Base-by-base conservation (phyloP, 2,113 vertebrate species). In the Cyanoliseus patagonus region DNA sequence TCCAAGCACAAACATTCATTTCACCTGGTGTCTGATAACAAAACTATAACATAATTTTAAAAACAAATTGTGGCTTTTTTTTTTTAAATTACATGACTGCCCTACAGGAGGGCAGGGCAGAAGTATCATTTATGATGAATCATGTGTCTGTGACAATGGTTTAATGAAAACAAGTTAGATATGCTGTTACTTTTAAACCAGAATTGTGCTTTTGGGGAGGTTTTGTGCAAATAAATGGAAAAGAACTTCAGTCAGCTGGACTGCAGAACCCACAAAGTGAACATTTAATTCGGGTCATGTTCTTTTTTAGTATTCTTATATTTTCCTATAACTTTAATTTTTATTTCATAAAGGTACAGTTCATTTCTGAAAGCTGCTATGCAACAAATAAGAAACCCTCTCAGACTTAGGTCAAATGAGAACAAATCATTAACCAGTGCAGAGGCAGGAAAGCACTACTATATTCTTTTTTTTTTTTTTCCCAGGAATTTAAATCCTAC, bases 401-500 rank as follows among this genome's bases (percentile, higher is more conserved):
- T 82, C 67, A 90, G 79, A 74, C 53, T 87, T 46, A 61, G 33
- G 46, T 80, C 69, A 91, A 78, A 88, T 23, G 18, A 80, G 91
- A 86, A 68, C 35, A 37, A 93, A 91, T 30, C 33, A 80, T 90
- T 96, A 97, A 89, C 77, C 85, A 85, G 41, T 53, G 59, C 42
- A 95, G 78, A 95, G 53, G 83, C 74, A 97, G 72, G 49, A 97
- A 97, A 95, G 82, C 82, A 52, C 53, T 96, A 35, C 67, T 77
- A 18, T 78, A 67, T 86, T 68, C 89, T 95, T 90, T 23, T 47
- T 39, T 52, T 47, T 83, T 44, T 91, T 90, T 64, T 28, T 9
- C 5, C 82, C 79, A 35, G 90, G 96, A 97, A 97, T 95, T 97
- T 96, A 96, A 97, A 96, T 97, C 96, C 96, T 96, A 62, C 92